Evolutionary conservation across 1,140 invertebrate genomes (phyloP).

Genomic region (Phymorhynchus buccinoides): DNA sequence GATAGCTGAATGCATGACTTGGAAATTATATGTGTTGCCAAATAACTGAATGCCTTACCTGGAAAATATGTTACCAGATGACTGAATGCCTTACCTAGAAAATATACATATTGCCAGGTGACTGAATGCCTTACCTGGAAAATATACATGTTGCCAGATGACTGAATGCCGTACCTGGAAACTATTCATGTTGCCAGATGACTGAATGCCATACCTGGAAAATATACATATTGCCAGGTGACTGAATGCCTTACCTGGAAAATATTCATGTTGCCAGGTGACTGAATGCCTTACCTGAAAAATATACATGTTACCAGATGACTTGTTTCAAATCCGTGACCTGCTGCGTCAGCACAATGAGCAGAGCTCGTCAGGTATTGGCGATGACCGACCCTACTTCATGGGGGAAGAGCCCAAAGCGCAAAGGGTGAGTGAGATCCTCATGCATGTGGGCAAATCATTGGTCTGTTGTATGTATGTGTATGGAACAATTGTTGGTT

Average conservation of each 20-base stretch:
- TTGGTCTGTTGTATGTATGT: neutral
- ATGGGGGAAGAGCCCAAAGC: slow-evolving; percentile 18
- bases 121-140: neutral
- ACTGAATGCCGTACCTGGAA: neutral
- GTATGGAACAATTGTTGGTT: no score
- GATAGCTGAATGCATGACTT: neutral
- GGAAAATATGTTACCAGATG: neutral
- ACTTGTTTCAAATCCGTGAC: slow-evolving; percentile 43
- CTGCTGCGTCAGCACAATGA: slow-evolving; percentile 42
- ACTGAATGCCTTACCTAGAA: neutral
- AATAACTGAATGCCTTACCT: neutral
- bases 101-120: neutral
- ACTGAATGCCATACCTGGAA: neutral
- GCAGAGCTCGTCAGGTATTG: neutral
- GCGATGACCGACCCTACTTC: slow-evolving; percentile 37
- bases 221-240: neutral
- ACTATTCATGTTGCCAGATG: neutral
- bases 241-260: neutral
- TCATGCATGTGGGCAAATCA: no score
- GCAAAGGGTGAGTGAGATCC: neutral
- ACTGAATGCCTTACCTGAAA: neutral
- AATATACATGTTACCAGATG: slow-evolving; percentile 15
- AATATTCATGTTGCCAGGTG: neutral
- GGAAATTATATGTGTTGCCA: neutral
- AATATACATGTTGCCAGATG: neutral